A percentile compares a stretch with the other conserved stretches of the same genome.
phyloP scores from a whole-genome alignment of 2,797 vertebrate species.

The Gymnothorax javanicus region DNA sequence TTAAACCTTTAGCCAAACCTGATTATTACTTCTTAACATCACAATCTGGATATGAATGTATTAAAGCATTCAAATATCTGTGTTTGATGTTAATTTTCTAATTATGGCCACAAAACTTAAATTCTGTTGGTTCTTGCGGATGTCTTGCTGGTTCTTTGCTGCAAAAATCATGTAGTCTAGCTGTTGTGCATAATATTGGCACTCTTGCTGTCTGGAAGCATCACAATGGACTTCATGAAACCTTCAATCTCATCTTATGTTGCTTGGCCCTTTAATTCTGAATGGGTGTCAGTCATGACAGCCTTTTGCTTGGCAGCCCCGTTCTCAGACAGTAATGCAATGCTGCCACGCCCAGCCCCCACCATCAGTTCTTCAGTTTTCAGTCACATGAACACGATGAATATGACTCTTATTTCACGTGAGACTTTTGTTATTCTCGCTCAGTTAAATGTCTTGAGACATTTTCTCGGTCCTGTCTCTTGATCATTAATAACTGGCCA shows the following conservation, averaged over 20 bases:
- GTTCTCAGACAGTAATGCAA: neutral
- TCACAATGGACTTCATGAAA: neutral
- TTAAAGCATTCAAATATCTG: conserved; percentile 30
- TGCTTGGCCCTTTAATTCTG: neutral
- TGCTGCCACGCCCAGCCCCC: neutral
- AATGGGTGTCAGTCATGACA: neutral
- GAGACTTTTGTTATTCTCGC: neutral
- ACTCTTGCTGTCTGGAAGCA: neutral
- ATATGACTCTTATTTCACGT: neutral
- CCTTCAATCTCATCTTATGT: neutral
- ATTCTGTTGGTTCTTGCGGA: conserved; percentile 25
- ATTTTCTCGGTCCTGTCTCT: neutral
- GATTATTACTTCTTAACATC: conserved; percentile 20
- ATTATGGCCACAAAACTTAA: neutral
- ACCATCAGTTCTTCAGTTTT: neutral
- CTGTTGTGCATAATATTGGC: neutral
- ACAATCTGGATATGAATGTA: conserved; percentile 1
- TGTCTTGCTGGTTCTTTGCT: conserved; percentile 6
- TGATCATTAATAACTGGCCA: neutral
- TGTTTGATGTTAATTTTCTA: neutral
- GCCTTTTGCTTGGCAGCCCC: neutral
- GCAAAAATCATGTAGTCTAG: neutral
- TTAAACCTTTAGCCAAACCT: conserved; percentile 38
- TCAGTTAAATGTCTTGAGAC: neutral
- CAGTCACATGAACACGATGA: no score